These are phyloP conservation scores for Rhingia campestris DNA, from an alignment of 2,888 invertebrate genomes.

Conservation along the genomic window DNA sequence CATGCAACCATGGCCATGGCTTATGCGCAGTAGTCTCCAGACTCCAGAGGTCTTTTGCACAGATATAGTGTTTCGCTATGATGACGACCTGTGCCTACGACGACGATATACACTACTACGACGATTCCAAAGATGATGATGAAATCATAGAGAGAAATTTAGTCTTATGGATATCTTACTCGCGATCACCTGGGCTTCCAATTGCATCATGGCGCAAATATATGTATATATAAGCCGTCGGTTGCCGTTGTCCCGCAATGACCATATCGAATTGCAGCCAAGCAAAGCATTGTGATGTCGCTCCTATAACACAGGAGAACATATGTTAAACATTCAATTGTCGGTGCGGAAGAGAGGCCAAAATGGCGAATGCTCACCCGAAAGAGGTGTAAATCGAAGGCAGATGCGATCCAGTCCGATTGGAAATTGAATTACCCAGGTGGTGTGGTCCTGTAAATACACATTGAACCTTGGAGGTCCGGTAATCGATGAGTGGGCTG, in stretches of 20 bases:
- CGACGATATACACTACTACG: constrained; percentile 18
- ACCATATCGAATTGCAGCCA: constrained; percentile 69
- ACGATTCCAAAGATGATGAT: constrained; percentile 62
- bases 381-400: constrained; percentile 70
- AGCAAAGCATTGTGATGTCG: constrained; percentile 63
- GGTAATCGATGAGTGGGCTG: constrained; percentile 52
- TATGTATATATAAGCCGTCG: constrained; percentile 55
- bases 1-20: constrained; percentile 23
- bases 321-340: constrained; percentile 71
- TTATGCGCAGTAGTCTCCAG: constrained; percentile 49
- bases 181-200: constrained; percentile 70
- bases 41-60: constrained; percentile 54
- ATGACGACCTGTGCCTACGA: constrained; percentile 37
- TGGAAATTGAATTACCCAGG: constrained; percentile 53
- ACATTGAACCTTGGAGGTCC: constrained; percentile 66
- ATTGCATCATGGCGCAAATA: constrained; percentile 52
- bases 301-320: constrained; percentile 48
- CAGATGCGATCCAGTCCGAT: constrained; percentile 62
- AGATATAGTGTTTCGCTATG: constrained; percentile 56
- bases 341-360: constrained; percentile 30
- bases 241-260: constrained; percentile 52
- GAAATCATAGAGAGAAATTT: constrained; percentile 58
- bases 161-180: constrained; percentile 65
- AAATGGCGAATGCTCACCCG: constrained; percentile 48
- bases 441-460: constrained; percentile 15